Evolutionary conservation across 1,140 invertebrate genomes (phyloP).

Genomic region (Drosophila cardini): DNA sequence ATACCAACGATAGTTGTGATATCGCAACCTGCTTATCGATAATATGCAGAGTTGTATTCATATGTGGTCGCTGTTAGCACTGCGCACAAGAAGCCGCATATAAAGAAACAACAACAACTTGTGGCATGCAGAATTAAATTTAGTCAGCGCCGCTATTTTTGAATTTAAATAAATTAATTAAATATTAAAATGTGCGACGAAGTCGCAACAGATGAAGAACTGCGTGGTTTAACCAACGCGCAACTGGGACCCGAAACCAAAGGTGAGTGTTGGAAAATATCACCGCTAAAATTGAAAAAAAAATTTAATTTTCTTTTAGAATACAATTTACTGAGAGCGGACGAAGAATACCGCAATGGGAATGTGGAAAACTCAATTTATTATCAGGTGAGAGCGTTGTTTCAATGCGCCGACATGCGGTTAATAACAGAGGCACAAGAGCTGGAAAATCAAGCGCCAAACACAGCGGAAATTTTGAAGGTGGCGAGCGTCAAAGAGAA

Average conservation of each 20-base stretch:
- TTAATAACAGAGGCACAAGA: constrained; percentile 54
- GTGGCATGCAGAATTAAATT: constrained; percentile 31
- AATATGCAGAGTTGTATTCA: constrained; percentile 22
- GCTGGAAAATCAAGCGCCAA: constrained; percentile 43
- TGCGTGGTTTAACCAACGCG: constrained; percentile 17
- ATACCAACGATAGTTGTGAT: neutral
- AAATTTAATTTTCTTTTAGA: constrained; percentile 22
- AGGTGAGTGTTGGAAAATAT: constrained; percentile 31
- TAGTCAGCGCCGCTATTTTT: constrained; percentile 26
- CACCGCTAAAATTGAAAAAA: neutral
- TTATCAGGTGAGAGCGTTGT: constrained; percentile 70
- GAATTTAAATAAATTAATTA: constrained; percentile 23
- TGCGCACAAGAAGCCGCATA: neutral
- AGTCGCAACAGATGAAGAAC: constrained; percentile 14
- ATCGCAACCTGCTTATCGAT: constrained; percentile 27
- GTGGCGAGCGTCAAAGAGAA: constrained; percentile 52
- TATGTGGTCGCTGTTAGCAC: constrained; percentile 6
- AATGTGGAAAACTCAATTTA: constrained; percentile 67
- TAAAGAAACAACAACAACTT: constrained; percentile 42
- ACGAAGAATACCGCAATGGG: constrained; percentile 68
- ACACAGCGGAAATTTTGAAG: constrained; percentile 32
- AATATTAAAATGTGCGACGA: constrained; percentile 30
- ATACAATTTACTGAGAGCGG: constrained; percentile 65
- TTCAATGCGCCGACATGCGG: constrained; percentile 64
- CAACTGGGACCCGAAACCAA: constrained; percentile 66